Evolutionary conservation across 1,140 invertebrate genomes (phyloP).

Genomic region (Drosophila setifemur): DNA sequence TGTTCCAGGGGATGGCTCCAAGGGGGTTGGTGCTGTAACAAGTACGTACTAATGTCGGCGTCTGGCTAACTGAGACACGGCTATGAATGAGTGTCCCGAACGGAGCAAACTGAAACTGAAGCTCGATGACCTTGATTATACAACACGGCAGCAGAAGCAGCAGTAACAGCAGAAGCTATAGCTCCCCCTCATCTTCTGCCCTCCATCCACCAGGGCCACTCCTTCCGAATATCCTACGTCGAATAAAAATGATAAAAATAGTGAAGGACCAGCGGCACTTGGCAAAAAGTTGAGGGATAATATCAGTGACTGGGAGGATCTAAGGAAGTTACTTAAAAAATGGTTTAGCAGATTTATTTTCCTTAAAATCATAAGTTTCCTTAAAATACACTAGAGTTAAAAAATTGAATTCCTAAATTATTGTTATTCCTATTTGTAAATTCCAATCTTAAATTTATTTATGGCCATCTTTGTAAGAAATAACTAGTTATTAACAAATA

Average conservation of each 20-base stretch:
- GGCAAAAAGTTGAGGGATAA: background rate
- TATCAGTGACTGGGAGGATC: background rate
- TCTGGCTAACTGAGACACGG: constrained; percentile 75
- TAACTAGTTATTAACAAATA: too few species aligned
- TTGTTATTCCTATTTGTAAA: too few species aligned
- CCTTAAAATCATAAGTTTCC: too few species aligned
- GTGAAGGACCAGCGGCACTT: constrained; percentile 26
- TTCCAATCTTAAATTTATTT: too few species aligned
- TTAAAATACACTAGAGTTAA: too few species aligned
- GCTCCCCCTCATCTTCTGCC: too few species aligned
- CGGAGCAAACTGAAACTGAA: constrained; percentile 28
- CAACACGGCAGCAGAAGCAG: constrained; percentile 49
- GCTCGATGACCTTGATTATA: constrained; percentile 76
- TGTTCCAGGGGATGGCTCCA: background rate
- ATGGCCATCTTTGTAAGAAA: too few species aligned
- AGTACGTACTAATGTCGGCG: constrained; percentile 71
- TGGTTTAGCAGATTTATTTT: too few species aligned
- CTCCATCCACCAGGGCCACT: constrained; percentile 11
- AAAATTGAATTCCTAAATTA: too few species aligned
- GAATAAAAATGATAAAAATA: constrained; percentile 76
- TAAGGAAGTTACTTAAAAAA: too few species aligned
- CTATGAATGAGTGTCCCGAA: constrained; percentile 55
- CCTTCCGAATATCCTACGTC: constrained; percentile 29
- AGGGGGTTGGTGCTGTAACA: constrained; percentile 36
- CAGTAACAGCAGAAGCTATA: background rate